Conservation (phyloP, 92 coral and sea anemone genomes). For the Plumapathes pennacea region DNA sequence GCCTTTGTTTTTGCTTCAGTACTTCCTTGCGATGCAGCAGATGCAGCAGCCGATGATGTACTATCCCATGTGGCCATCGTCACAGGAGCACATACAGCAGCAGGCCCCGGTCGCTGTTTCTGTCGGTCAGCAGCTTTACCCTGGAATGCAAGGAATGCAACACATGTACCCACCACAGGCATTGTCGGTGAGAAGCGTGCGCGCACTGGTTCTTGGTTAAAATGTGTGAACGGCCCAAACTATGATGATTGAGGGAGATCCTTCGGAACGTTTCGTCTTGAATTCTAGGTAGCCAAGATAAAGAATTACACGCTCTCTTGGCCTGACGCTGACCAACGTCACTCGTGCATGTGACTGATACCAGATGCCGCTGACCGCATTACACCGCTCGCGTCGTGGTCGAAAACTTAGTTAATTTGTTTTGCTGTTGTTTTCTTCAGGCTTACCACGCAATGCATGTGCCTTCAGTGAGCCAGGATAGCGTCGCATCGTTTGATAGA, state of each 20-base stretch:
- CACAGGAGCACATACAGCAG: constrained; percentile 55
- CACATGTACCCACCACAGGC: constrained; percentile 28
- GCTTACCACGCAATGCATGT: constrained; percentile 19
- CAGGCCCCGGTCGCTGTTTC: constrained; percentile 56
- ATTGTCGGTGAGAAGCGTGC: constrained; percentile 59
- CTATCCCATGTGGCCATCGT: constrained; percentile 23
- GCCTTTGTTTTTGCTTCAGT: not conserved
- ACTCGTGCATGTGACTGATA: too few species aligned
- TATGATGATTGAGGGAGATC: too few species aligned
- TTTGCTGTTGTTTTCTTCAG: not conserved
- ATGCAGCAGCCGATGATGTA: constrained; percentile 33
- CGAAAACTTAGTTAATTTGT: too few species aligned
- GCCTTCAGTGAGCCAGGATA: constrained; percentile 19
- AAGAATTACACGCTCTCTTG: too few species aligned
- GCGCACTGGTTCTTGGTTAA: too few species aligned
- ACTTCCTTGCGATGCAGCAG: constrained; percentile 32
- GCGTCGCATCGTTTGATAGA: constrained; percentile 16
- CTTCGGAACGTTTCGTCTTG: too few species aligned
- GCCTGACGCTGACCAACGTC: too few species aligned
- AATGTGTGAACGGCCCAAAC: too few species aligned
- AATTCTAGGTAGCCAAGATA: too few species aligned
- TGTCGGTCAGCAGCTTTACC: constrained; percentile 42
- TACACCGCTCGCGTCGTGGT: too few species aligned
- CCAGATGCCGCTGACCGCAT: too few species aligned
- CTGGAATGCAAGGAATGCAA: constrained; percentile 39